Percentiles rank a stretch among this genome's conserved stretches.
Conservation (phyloP, 2,888 invertebrate genomes). For the Lacanobia oleracea region DNA sequence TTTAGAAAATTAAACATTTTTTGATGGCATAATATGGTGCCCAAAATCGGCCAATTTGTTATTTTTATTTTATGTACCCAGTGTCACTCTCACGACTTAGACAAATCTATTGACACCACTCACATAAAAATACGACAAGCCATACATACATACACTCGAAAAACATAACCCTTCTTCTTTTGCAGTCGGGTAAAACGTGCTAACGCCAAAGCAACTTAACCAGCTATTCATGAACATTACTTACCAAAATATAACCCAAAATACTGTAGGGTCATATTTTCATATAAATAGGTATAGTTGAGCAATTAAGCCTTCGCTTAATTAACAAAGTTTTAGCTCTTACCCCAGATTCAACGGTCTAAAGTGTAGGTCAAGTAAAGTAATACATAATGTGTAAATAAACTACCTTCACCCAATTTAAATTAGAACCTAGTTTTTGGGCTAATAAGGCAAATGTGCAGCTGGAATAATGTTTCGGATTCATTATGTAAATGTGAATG, state of each 20-base stretch:
- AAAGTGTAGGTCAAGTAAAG: conserved; percentile 55
- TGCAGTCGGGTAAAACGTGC: too few relatives aligned
- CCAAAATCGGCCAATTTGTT: too few relatives aligned
- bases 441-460: conserved; percentile 42
- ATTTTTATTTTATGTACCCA: too few relatives aligned
- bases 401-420: conserved; percentile 33
- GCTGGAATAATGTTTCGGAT: conserved; percentile 35
- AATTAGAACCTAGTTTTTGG: conserved; percentile 49
- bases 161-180: too few relatives aligned
- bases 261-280: conserved; percentile 44
- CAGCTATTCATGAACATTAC: not conserved
- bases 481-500: conserved; percentile 47
- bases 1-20: too few relatives aligned
- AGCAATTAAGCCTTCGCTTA: conserved; percentile 64
- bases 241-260: conserved; percentile 28
- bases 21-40: too few relatives aligned
- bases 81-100: too few relatives aligned
- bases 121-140: too few relatives aligned
- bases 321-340: conserved; percentile 67
- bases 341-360: conserved; percentile 61
- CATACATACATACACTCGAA: too few relatives aligned
- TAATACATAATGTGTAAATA: conserved; percentile 50
- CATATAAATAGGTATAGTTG: conserved; percentile 42
- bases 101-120: too few relatives aligned
- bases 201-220: too few relatives aligned